phyloP scores from a whole-genome alignment of 1,140 invertebrate genomes.

The Calephelis nemesis region DNA sequence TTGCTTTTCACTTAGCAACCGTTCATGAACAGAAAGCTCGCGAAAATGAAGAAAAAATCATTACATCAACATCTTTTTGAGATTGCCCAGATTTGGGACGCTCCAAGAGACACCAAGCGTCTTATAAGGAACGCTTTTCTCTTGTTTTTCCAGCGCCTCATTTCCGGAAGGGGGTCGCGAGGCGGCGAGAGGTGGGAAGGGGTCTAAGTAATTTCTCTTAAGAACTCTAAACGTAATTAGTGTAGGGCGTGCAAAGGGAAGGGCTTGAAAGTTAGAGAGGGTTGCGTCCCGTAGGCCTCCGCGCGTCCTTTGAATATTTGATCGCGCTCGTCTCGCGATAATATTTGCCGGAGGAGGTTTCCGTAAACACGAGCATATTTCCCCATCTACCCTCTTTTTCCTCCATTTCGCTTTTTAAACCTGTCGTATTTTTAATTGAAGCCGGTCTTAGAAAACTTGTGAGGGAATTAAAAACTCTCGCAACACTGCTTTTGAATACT shows the following conservation, averaged over 20 bases:
- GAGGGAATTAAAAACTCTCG: conserved; percentile 74
- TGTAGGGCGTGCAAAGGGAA: conserved; percentile 80
- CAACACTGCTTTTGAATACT: conserved; percentile 61
- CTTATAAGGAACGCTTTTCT: conserved; percentile 69
- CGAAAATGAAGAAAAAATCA: conserved; percentile 77
- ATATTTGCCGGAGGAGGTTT: conserved; percentile 75
- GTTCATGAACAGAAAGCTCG: conserved; percentile 72
- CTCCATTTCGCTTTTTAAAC: conserved; percentile 66
- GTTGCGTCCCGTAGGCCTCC: conserved; percentile 69
- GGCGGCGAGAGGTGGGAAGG: conserved; percentile 65
- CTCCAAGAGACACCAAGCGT: conserved; percentile 62
- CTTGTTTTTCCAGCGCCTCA: conserved; percentile 77
- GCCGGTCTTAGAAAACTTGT: conserved; percentile 66
- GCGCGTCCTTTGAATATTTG: conserved; percentile 76
- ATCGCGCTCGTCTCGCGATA: conserved; percentile 76
- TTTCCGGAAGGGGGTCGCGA: conserved; percentile 71
- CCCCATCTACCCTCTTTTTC: conserved; percentile 65
- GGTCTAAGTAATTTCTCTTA: conserved; percentile 81
- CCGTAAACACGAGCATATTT: conserved; percentile 73
- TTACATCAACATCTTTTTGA: conserved; percentile 77
- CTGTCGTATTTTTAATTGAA: conserved; percentile 74
- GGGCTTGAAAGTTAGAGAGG: conserved; percentile 80
- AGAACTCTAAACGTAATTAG: conserved; percentile 82
- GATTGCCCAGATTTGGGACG: conserved; percentile 75
- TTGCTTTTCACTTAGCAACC: conserved; percentile 79